phyloP scores from a whole-genome alignment of 37 sponge, comb jelly and placozoan genomes.

The Aphrocallistes beatrix region DNA sequence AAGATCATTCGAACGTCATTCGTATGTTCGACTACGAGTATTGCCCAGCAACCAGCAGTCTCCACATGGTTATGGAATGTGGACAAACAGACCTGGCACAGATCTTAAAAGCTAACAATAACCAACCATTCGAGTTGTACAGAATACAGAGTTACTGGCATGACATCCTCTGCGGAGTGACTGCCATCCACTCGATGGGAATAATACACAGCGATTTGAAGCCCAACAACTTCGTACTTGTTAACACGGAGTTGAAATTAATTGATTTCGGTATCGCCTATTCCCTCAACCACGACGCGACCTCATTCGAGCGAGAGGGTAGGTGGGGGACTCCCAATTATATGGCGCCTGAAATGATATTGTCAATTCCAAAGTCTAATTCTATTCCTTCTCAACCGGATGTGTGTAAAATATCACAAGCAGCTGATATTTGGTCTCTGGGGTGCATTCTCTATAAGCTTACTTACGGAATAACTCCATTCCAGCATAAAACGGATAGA shows the following conservation, averaged over 20 bases:
- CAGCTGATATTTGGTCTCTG: conserved; percentile 73
- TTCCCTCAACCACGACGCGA: conserved; percentile 40
- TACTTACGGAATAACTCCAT: conserved; percentile 54
- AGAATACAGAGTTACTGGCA: conserved; percentile 39
- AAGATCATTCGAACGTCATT: not conserved
- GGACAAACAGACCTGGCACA: conserved; percentile 50
- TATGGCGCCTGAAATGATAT: conserved; percentile 75
- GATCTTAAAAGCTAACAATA: conserved; percentile 27
- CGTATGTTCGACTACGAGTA: not conserved
- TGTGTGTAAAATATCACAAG: conserved; percentile 30
- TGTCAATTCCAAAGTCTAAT: not conserved
- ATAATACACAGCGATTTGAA: conserved; percentile 76
- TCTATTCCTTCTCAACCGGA: conserved; percentile 21
- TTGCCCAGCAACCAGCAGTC: not conserved
- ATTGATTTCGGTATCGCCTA: conserved; percentile 75
- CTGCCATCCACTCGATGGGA: conserved; percentile 52
- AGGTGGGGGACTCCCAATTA: conserved; percentile 67
- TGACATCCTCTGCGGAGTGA: conserved; percentile 51
- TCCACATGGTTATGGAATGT: conserved; percentile 53
- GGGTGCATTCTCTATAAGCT: conserved; percentile 75
- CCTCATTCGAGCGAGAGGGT: conserved; percentile 44
- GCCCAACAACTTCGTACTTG: conserved; percentile 62
- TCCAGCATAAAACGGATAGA: conserved; percentile 35
- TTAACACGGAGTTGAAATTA: conserved; percentile 37
- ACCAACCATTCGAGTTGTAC: not conserved